phyloP scores from a whole-genome alignment of 2,113 vertebrate species.

The Percopsis transmontana region DNA sequence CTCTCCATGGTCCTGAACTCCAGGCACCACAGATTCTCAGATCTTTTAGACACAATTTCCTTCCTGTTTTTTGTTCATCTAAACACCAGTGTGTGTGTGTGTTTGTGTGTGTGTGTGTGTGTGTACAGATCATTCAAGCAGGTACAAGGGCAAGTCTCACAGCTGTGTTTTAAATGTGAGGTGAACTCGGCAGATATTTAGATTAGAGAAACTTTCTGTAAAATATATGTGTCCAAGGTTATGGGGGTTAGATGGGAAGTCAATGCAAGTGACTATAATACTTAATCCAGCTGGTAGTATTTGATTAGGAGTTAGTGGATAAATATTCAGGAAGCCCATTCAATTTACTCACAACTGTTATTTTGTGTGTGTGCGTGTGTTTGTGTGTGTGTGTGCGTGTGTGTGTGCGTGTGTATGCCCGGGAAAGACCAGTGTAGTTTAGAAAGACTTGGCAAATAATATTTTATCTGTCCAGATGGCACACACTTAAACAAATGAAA shows the following conservation, averaged over 20 bases:
- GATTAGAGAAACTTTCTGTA: not conserved
- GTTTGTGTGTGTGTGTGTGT: not conserved
- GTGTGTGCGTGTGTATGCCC: conserved; percentile 1
- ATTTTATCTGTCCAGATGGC: conserved; percentile 64
- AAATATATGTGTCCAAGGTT: not conserved
- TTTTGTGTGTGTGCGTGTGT: not conserved
- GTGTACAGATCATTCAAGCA: not conserved
- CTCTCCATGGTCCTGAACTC: conserved; percentile 35
- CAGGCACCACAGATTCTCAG: not conserved
- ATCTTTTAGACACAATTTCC: not conserved
- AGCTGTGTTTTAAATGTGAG: not conserved
- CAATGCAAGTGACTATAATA: not conserved
- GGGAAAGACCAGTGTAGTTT: conserved; percentile 31
- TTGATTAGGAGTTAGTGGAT: not conserved
- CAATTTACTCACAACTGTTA: conserved; percentile 4
- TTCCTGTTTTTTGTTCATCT: not conserved
- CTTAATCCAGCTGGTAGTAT: not conserved
- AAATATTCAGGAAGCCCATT: not conserved
- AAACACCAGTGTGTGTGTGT: not conserved
- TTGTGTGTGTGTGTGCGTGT: not conserved
- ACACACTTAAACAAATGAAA: conserved; percentile 70
- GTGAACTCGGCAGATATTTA: not conserved
- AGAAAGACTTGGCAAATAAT: conserved; percentile 48
- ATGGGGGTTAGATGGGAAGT: not conserved
- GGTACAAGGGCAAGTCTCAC: not conserved